Conservation (phyloP, 2,797 vertebrate genomes). For the Oophaga sylvatica region DNA sequence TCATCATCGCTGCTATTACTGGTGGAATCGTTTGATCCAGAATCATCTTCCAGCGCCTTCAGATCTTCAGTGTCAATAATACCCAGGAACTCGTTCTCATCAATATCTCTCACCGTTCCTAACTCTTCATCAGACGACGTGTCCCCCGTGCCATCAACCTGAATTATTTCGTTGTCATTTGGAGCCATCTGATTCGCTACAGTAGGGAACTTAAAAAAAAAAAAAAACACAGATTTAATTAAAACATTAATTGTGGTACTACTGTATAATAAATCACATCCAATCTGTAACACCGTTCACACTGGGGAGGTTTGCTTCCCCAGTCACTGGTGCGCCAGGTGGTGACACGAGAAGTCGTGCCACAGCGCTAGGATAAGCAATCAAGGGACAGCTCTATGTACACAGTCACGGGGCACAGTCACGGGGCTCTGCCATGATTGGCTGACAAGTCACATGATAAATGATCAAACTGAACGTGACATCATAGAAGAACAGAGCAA, state of each 20-base stretch:
- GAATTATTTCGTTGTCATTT: slow-evolving; percentile 77
- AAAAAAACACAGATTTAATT: not conserved
- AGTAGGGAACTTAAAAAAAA: not conserved
- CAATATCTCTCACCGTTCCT: slow-evolving; percentile 69
- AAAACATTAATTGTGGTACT: too few species aligned
- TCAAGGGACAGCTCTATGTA: not conserved
- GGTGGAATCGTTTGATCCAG: slow-evolving; percentile 72
- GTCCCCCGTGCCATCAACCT: slow-evolving; percentile 87
- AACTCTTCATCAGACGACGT: slow-evolving; percentile 79
- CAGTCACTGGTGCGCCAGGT: too few species aligned
- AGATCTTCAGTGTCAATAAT: slow-evolving; percentile 84
- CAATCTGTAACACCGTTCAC: not conserved
- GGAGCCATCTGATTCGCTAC: not conserved
- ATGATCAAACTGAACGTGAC: too few species aligned
- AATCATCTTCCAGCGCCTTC: slow-evolving; percentile 84
- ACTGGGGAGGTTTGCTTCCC: too few species aligned
- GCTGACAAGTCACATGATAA: too few species aligned
- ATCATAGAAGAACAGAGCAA: too few species aligned
- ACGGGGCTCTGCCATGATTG: too few species aligned
- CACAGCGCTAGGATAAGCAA: not conserved
- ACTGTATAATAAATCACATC: not conserved
- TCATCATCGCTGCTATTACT: slow-evolving; percentile 77
- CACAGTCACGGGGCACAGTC: too few species aligned
- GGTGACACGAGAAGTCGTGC: not conserved
- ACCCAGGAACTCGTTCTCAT: slow-evolving; percentile 85